Percentiles rank a stretch among this genome's conserved stretches.
Evolutionary conservation across 1,140 invertebrate genomes (phyloP).

Genomic region (Octopus bimaculoides): DNA sequence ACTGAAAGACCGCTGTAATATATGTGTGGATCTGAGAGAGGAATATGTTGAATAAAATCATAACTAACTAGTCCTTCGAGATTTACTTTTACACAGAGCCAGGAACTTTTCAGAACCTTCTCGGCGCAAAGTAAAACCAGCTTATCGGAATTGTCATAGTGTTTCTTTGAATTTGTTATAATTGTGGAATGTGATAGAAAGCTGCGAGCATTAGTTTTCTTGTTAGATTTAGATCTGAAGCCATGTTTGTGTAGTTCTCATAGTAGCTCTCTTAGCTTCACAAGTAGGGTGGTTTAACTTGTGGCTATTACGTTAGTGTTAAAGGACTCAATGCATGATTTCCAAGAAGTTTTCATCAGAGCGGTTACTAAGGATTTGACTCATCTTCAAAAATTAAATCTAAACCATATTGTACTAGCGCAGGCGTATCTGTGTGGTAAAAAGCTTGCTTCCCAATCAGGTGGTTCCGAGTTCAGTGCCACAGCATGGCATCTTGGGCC

Average conservation of each 20-base stretch:
- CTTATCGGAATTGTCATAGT: not conserved
- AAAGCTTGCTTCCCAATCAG: not conserved
- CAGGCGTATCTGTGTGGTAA: not conserved
- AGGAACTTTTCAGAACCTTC: not conserved
- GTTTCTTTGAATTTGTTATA: not conserved
- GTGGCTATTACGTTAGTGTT: not conserved
- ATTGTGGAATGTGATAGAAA: not conserved
- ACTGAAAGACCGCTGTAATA: too few relatives aligned
- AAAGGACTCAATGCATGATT: not conserved
- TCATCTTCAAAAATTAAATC: not conserved
- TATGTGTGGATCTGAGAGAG: too few relatives aligned
- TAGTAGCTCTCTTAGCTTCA: not conserved
- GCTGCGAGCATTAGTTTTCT: not conserved
- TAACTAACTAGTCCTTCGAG: too few relatives aligned
- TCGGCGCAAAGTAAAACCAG: not conserved
- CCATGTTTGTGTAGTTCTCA: constrained; percentile 1
- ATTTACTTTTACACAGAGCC: not conserved
- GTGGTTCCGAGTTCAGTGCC: not conserved
- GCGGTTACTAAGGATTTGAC: not conserved
- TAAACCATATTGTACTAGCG: not conserved
- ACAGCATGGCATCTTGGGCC: not conserved
- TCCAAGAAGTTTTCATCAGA: not conserved
- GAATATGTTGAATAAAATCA: too few relatives aligned
- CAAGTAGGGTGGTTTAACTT: not conserved
- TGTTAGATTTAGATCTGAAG: not conserved